These are phyloP conservation scores for Ursus arctos DNA, from an alignment of 2,113 vertebrate genomes.

Conservation along the genomic window DNA sequence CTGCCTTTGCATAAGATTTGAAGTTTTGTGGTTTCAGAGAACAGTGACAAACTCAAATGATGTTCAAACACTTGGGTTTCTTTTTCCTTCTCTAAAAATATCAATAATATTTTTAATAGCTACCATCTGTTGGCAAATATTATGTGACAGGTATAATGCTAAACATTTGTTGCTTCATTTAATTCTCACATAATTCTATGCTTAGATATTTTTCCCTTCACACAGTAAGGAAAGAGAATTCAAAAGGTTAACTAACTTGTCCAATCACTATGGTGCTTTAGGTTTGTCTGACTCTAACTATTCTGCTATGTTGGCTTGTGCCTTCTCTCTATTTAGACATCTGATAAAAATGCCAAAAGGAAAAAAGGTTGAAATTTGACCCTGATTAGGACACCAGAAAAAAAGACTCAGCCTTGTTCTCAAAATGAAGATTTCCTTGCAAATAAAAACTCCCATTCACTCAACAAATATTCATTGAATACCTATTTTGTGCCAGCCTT, in stretches of 20 bases:
- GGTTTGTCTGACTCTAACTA: background rate
- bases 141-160: slow-evolving; percentile 47
- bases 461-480: slow-evolving; percentile 48
- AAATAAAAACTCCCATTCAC: slow-evolving; percentile 55
- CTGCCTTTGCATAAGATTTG: background rate
- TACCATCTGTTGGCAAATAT: slow-evolving; percentile 47
- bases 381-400: slow-evolving; percentile 7
- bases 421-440: slow-evolving; percentile 48
- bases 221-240: background rate
- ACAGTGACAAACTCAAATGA: slow-evolving; percentile 36
- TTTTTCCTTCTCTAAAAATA: slow-evolving; percentile 24
- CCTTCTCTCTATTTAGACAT: slow-evolving; percentile 11
- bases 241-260: background rate
- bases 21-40: background rate
- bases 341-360: background rate
- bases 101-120: slow-evolving; percentile 32
- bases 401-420: slow-evolving; percentile 34
- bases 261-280: background rate
- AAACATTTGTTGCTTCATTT: slow-evolving; percentile 5
- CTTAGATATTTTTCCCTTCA: background rate
- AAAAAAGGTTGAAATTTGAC: slow-evolving; percentile 55
- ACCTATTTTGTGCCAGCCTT: slow-evolving; percentile 40
- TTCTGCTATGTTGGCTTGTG: background rate
- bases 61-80: slow-evolving; percentile 4
- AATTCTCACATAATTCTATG: background rate